Evolutionary conservation across 2,888 invertebrate species (phyloP).

Genomic region (Ornithoptera priamus): DNA sequence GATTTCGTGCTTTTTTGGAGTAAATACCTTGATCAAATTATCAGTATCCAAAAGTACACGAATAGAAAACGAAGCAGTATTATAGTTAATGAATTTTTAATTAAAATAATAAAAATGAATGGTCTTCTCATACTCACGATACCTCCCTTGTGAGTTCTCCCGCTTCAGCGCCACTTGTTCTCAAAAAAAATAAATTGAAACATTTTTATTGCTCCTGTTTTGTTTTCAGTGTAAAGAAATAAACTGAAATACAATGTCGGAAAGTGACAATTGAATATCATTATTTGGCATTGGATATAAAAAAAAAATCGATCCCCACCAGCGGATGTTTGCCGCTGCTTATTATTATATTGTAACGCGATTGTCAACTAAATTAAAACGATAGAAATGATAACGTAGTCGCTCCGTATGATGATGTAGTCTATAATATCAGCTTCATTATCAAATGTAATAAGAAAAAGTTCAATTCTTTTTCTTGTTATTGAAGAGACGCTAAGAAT

Average conservation of each 20-base stretch:
- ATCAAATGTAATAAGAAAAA: too few relatives aligned
- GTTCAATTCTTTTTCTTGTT: too few relatives aligned
- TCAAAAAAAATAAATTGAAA: background rate
- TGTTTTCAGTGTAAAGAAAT: background rate
- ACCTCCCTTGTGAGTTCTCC: background rate
- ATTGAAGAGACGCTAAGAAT: background rate
- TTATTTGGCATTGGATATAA: background rate
- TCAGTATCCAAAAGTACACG: background rate
- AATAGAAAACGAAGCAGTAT: background rate
- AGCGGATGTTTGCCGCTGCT: too few relatives aligned
- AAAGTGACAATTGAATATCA: background rate
- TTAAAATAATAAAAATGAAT: background rate
- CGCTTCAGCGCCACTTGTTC: conserved; percentile 3
- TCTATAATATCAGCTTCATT: too few relatives aligned
- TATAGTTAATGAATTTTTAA: background rate
- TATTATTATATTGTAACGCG: too few relatives aligned
- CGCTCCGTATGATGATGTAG: too few relatives aligned
- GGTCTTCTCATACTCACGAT: background rate
- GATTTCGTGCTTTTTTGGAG: background rate
- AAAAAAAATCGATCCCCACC: background rate
- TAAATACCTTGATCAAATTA: background rate
- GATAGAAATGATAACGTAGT: too few relatives aligned
- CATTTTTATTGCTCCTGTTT: background rate
- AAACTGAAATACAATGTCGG: background rate
- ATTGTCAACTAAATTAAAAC: too few relatives aligned